Conservation (phyloP, 2,113 vertebrate genomes). For the Leiothrix lutea region DNA sequence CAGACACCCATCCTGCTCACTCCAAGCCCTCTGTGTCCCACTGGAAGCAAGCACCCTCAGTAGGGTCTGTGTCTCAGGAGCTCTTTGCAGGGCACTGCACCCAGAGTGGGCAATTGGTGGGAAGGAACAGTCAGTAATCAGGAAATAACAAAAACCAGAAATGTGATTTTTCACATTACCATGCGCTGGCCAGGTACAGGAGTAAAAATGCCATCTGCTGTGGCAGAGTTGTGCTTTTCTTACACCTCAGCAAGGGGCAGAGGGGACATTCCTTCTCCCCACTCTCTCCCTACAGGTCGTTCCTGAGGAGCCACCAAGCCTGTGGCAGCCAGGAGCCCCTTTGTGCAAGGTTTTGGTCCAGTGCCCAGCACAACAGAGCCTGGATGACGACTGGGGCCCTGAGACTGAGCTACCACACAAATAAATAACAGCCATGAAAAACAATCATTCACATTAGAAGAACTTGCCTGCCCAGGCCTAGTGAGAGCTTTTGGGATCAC, state of each 20-base stretch:
- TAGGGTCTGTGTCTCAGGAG: not conserved
- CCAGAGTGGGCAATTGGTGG: not conserved
- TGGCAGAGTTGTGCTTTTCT: constrained; percentile 5
- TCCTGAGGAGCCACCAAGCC: not conserved
- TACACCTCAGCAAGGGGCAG: not conserved
- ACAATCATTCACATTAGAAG: not conserved
- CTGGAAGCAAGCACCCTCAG: not conserved
- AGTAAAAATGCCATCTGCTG: not conserved
- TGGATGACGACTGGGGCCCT: not conserved
- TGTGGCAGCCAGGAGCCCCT: not conserved
- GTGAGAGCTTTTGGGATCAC: not conserved
- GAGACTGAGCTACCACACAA: not conserved
- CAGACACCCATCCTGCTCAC: not conserved
- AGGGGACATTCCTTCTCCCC: not conserved
- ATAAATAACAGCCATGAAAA: constrained; percentile 1
- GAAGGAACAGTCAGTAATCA: not conserved
- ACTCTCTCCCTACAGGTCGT: not conserved
- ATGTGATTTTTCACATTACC: not conserved
- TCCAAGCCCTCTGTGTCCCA: not conserved
- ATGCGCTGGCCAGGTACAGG: not conserved
- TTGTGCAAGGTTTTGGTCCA: not conserved
- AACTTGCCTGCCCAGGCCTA: not conserved
- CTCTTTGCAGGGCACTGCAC: not conserved
- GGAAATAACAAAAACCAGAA: not conserved
- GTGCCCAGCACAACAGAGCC: not conserved